Evolutionary conservation across 2,888 invertebrate genomes (phyloP), one percentile per base, ranked within the genome.

Genomic region (Platycheirus albimanus): DNA sequence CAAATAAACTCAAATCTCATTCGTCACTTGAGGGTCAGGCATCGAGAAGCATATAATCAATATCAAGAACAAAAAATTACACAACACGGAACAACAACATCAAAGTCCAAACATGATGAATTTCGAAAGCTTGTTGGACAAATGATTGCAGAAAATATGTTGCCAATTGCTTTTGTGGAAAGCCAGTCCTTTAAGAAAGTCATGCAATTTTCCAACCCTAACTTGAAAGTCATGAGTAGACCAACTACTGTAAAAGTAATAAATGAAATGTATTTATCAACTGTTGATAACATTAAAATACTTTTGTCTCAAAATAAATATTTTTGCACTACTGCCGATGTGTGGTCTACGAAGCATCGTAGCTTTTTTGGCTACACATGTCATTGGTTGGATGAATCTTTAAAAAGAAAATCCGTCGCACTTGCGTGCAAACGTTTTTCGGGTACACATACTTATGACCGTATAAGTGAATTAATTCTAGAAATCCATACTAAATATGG

Each of bases 401-500:
- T 45, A 2, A 0, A 19, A 45, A 10, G 43, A 4, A 17, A 43
- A n/a, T 43, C n/a, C n/a, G n/a, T n/a, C n/a, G n/a, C n/a, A n/a
- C n/a, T n/a, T n/a, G n/a, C n/a, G n/a, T n/a, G n/a, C n/a, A n/a
- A n/a, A n/a, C n/a, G n/a, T n/a, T n/a, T n/a, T n/a, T n/a, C n/a
- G n/a, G n/a, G n/a, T n/a, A 15, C 17, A 10, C 69, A 69, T 28
- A 7, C 54, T 3, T 61, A 30, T 30, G 70, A 45, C 15, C 43
- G 58, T 2, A 71, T 71, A 3, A 43, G 47, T 24, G 43, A 71
- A 0, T 2, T 63, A 3, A 71, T 61, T 10, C n/a, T 33, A 1
- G 49, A 71, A 47, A 61, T 71, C 5, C 61, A 71, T 45, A 3
- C 33, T 4, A 8, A 45, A 45, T 71, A 19, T 41, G 47, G 47